Base-by-base conservation (phyloP, 2,113 vertebrate species). In the Cyphomyrus plagiostoma region DNA sequence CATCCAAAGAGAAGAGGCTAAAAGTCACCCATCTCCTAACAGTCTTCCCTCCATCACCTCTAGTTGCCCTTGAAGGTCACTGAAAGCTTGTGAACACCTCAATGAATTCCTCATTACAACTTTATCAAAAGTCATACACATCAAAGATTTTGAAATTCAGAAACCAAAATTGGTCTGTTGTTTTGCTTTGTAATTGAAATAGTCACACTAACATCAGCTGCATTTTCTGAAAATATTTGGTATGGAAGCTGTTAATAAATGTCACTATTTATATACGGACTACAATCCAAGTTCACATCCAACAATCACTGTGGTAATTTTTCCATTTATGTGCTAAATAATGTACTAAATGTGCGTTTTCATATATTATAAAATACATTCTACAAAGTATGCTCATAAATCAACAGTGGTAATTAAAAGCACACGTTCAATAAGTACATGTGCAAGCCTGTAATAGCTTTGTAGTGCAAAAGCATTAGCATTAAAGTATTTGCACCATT, bases 81-180 rank as follows among this genome's bases (percentile, higher is more conserved):
- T 8, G 39, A 45, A 58, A 42, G 45, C 21, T 88, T 26, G 13
- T 80, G 74, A 35, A 35, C 35, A 35, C 35, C 35, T 35, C 1
- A 35, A 35, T 35, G 49, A 11, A 35, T 58, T 90, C 21, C 66
- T 90, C 49, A 50, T 6, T 85, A 85, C 84, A 89, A 42, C n/a
- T 50, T 30, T 30, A 2, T 52, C 46, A 4, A 42, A 39, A 56
- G n/a, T 46, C 8, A 70, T 11, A 23, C 11, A 88, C 3, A 26
- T 9, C 3, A 53, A 52, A 70, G 8, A 45, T 70, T 15, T 74
- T 0, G 30, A 19, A 70, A 42, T 82, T 15, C 49, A 82, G 89
- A 85, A 82, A 91, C 4, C 45, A 90, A 89, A 92, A 91, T 70
- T 58, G 56, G 42, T 26, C 39, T 58, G 2, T 23, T 26, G 30